Percentiles rank a stretch among this genome's conserved stretches.
These are phyloP conservation scores for Oligia strigilis DNA, from an alignment of 2,888 invertebrate species.

Conservation along the genomic window DNA sequence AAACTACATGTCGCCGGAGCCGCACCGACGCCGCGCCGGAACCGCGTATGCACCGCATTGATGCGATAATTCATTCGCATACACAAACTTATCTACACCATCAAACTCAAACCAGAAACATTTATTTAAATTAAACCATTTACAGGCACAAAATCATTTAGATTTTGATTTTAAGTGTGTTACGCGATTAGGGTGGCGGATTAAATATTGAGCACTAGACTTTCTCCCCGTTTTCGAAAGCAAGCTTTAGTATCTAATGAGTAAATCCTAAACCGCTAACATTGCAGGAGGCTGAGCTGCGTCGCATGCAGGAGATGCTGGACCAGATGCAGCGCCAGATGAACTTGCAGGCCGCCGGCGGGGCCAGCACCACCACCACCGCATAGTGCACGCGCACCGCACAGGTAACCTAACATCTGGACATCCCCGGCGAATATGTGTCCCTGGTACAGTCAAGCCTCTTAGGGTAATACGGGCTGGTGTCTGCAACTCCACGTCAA, in stretches of 20 bases:
- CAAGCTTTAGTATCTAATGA: background rate
- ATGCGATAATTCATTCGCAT: background rate
- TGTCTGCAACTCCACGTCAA: too few species aligned
- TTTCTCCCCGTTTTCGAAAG: background rate
- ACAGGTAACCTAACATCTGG: slow-evolving; percentile 75
- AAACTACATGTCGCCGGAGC: background rate
- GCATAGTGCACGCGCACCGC: slow-evolving; percentile 83
- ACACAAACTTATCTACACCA: too few species aligned
- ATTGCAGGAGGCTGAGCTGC: slow-evolving; percentile 95
- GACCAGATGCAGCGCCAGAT: slow-evolving; percentile 99
- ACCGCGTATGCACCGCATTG: background rate
- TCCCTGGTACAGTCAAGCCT: background rate
- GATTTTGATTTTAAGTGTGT: background rate
- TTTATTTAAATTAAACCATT: background rate
- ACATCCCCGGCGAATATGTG: background rate
- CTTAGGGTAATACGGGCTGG: too few species aligned
- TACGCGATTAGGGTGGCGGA: too few species aligned
- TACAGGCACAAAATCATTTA: background rate
- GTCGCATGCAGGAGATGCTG: slow-evolving; percentile 98
- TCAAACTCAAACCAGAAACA: background rate
- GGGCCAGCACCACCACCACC: slow-evolving; percentile 78
- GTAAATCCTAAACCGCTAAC: background rate
- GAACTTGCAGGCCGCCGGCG: slow-evolving; percentile 91
- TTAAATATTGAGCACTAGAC: background rate
- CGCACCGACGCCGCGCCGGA: background rate